These are phyloP conservation scores for Leucozona laternaria DNA, from an alignment of 2,888 invertebrate species.

Conservation along the genomic window DNA sequence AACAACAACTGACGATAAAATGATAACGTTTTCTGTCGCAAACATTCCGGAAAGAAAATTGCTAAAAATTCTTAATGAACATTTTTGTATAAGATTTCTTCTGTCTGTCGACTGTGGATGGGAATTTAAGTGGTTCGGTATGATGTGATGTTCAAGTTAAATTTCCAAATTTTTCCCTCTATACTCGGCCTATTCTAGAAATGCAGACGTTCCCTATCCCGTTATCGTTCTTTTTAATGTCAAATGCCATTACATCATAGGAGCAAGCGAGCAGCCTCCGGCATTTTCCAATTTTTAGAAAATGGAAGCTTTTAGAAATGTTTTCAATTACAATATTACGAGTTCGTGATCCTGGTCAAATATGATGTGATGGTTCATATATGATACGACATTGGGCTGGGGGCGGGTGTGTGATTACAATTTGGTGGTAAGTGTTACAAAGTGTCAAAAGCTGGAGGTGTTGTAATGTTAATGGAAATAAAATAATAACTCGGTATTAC, in stretches of 20 bases:
- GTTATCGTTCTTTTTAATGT: neutral
- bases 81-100: neutral
- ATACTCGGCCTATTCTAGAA: neutral
- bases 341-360: neutral
- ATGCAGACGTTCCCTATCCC: too few species aligned
- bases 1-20: neutral
- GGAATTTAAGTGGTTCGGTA: neutral
- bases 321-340: constrained; percentile 13
- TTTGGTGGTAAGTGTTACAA: constrained; percentile 6
- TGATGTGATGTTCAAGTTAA: neutral
- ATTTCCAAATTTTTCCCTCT: neutral
- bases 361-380: neutral
- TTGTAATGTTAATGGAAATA: neutral
- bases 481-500: neutral
- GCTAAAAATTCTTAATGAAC: constrained; percentile 57
- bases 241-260: neutral
- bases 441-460: neutral
- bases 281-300: neutral
- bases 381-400: neutral
- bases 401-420: neutral
- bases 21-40: neutral
- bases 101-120: too few species aligned
- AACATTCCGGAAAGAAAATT: constrained; percentile 35
- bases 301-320: neutral
- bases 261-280: neutral